Percentiles rank a stretch among this genome's conserved stretches.
phyloP scores from a whole-genome alignment of 1,140 invertebrate genomes.

The Diprion similis region DNA sequence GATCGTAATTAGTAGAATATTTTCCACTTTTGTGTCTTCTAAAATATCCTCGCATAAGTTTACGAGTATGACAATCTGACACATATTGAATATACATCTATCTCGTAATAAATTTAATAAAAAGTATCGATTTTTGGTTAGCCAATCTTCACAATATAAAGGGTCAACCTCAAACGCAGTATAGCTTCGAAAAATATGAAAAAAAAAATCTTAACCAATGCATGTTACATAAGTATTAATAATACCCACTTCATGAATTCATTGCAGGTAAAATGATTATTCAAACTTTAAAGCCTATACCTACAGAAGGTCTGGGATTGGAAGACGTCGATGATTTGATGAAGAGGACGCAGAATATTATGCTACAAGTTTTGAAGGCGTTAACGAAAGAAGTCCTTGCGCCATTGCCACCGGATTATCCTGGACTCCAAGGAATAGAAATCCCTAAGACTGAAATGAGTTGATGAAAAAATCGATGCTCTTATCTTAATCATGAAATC shows the following conservation, averaged over 20 bases:
- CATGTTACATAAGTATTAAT: not conserved
- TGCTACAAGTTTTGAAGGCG: constrained; percentile 44
- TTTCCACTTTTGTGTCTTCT: too few relatives aligned
- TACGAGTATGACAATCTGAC: too few relatives aligned
- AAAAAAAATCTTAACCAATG: not conserved
- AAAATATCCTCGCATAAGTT: too few relatives aligned
- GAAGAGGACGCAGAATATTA: constrained; percentile 49
- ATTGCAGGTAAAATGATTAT: constrained; percentile 61
- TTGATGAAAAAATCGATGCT: too few relatives aligned
- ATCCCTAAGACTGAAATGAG: not conserved
- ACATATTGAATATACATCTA: too few relatives aligned
- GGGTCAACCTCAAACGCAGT: not conserved
- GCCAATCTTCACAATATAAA: not conserved
- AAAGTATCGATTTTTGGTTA: constrained; percentile 15
- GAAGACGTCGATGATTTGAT: constrained; percentile 56
- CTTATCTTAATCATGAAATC: too few relatives aligned
- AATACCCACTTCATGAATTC: too few relatives aligned
- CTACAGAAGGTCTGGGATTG: constrained; percentile 54
- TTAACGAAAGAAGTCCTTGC: constrained; percentile 24
- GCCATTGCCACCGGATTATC: constrained; percentile 26
- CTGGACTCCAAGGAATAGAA: constrained; percentile 1
- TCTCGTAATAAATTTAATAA: constrained; percentile 11
- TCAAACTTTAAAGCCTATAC: constrained; percentile 58
- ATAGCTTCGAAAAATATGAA: too few relatives aligned
- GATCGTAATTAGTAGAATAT: too few relatives aligned